Conservation (phyloP, 1,140 invertebrate genomes). For the Coboldia fuscipes region DNA sequence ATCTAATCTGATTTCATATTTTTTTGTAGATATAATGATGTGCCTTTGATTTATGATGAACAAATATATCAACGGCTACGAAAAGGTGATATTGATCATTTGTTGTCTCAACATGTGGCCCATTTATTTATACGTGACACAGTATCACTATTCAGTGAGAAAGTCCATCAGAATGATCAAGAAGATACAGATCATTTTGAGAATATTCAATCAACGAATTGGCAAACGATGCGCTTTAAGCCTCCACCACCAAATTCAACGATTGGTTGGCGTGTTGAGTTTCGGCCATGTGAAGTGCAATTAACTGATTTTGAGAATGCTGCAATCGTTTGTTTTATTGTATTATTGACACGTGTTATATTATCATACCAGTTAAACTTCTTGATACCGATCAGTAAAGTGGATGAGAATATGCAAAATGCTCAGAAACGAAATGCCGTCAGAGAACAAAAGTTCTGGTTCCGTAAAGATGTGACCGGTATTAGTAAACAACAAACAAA, state of each 20-base stretch:
- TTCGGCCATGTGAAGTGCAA: conserved; percentile 95
- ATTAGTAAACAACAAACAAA: conserved; percentile 6
- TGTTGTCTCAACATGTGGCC: conserved; percentile 84
- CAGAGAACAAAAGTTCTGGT: conserved; percentile 70
- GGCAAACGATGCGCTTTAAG: conserved; percentile 99
- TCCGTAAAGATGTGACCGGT: conserved; percentile 55
- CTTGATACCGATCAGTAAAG: conserved; percentile 78
- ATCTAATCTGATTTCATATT: background rate
- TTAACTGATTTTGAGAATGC: conserved; percentile 99
- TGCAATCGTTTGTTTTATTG: conserved; percentile 95
- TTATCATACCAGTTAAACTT: conserved; percentile 92
- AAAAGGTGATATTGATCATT: conserved; percentile 73
- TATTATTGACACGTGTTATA: conserved; percentile 89
- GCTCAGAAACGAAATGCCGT: conserved; percentile 84
- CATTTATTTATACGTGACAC: conserved; percentile 98
- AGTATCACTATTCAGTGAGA: conserved; percentile 88
- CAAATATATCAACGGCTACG: conserved; percentile 60
- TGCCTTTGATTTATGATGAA: conserved; percentile 70
- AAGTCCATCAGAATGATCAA: conserved; percentile 82
- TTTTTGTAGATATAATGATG: conserved; percentile 61
- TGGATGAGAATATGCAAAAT: conserved; percentile 94
- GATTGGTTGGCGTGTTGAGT: conserved; percentile 99
- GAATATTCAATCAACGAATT: conserved; percentile 99
- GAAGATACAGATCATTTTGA: conserved; percentile 98
- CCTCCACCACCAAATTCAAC: conserved; percentile 84